Evolutionary conservation across 92 coral and sea anemone genomes (phyloP).

Genomic region (Blastomussa wellsi): DNA sequence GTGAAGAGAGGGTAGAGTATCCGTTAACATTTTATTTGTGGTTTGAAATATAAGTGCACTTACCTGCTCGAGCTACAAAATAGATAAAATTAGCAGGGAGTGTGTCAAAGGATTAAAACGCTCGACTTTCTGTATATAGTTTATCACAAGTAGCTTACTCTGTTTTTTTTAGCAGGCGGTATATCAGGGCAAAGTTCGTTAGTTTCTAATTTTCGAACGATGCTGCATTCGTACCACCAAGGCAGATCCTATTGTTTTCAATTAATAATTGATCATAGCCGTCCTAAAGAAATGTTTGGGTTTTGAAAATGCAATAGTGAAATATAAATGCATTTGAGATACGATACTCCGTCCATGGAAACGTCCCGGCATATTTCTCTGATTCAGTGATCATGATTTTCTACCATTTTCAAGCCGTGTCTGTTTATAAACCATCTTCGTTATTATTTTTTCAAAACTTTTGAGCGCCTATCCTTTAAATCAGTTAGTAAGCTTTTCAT

Average conservation of each 20-base stretch:
- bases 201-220: background rate
- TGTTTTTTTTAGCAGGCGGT: background rate
- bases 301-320: background rate
- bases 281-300: background rate
- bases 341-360: too few relatives aligned
- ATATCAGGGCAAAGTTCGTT: background rate
- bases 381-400: too few relatives aligned
- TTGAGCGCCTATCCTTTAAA: too few relatives aligned
- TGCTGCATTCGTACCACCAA: background rate
- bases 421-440: too few relatives aligned
- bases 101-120: background rate
- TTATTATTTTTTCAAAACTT: too few relatives aligned
- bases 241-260: background rate
- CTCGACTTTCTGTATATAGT: background rate
- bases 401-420: too few relatives aligned
- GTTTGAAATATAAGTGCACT: background rate
- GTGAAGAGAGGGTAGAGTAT: background rate
- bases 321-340: background rate
- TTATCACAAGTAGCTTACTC: background rate
- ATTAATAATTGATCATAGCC: conserved; percentile 2
- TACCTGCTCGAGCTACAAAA: background rate
- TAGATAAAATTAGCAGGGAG: background rate
- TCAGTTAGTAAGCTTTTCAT: too few relatives aligned
- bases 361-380: too few relatives aligned
- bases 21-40: background rate